Conservation (phyloP, 2,888 invertebrate genomes). For the Tuta absoluta region DNA sequence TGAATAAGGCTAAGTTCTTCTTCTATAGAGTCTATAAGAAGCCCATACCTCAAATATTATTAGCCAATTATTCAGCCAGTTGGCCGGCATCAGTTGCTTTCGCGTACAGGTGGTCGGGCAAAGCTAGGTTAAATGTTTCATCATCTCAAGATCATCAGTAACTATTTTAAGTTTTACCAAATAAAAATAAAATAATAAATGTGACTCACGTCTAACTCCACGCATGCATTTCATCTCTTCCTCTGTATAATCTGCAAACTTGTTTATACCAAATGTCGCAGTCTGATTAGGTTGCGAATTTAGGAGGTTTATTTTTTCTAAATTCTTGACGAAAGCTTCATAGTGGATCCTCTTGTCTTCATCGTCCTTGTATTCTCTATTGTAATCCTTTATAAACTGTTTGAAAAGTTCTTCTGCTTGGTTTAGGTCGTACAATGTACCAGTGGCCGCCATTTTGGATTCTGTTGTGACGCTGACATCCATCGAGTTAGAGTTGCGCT, state of each 20-base stretch:
- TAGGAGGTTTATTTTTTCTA: slow-evolving; percentile 25
- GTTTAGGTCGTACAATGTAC: slow-evolving; percentile 34
- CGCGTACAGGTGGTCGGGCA: too few relatives aligned
- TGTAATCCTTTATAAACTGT: slow-evolving; percentile 39
- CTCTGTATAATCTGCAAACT: slow-evolving; percentile 34
- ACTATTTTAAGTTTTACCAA: too few relatives aligned
- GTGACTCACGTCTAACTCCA: slow-evolving; percentile 16
- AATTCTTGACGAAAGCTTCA: slow-evolving; percentile 34
- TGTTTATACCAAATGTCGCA: slow-evolving; percentile 22
- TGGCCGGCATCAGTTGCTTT: too few relatives aligned
- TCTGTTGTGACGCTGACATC: background rate
- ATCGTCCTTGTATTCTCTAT: slow-evolving; percentile 39
- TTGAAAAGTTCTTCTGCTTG: slow-evolving; percentile 38
- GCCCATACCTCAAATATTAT: too few relatives aligned
- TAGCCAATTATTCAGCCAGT: too few relatives aligned
- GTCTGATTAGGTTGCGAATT: slow-evolving; percentile 7
- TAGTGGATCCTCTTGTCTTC: slow-evolving; percentile 39
- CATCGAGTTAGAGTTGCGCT: background rate
- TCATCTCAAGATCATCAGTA: too few relatives aligned
- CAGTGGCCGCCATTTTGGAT: slow-evolving; percentile 24
- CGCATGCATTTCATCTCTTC: slow-evolving; percentile 29
- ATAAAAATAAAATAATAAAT: background rate
- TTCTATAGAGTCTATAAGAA: too few relatives aligned
- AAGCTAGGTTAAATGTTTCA: too few relatives aligned
- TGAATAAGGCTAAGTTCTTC: too few relatives aligned